Conservation (phyloP, 1,140 invertebrate species). For the Papilio helenus region DNA sequence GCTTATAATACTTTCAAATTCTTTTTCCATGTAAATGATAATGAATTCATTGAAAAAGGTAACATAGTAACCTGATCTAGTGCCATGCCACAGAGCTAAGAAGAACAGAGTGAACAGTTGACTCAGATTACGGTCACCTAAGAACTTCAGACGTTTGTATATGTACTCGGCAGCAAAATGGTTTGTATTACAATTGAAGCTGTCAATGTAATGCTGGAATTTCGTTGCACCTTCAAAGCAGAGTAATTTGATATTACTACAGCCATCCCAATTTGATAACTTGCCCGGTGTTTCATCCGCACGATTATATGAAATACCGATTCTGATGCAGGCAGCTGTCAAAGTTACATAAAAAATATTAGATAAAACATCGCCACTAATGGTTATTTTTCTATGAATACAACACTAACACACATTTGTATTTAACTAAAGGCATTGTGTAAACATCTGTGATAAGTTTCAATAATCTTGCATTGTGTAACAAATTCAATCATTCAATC, state of each 20-base stretch:
- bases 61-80: conserved; percentile 95
- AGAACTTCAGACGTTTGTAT: conserved; percentile 95
- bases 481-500: background rate
- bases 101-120: conserved; percentile 92
- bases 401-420: background rate
- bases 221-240: conserved; percentile 91
- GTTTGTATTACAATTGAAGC: conserved; percentile 98
- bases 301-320: conserved; percentile 93
- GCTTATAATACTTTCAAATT: conserved; percentile 83
- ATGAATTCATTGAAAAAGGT: conserved; percentile 96
- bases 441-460: background rate
- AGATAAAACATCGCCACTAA: background rate
- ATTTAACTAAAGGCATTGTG: background rate
- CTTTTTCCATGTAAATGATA: conserved; percentile 93
- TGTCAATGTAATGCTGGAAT: conserved; percentile 92
- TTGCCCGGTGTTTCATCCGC: conserved; percentile 78
- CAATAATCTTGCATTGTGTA: background rate
- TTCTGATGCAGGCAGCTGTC: conserved; percentile 83
- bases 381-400: background rate
- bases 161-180: conserved; percentile 95
- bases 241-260: conserved; percentile 91
- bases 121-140: conserved; percentile 93
- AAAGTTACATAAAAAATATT: conserved; percentile 40
- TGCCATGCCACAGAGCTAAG: conserved; percentile 96
- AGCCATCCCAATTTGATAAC: conserved; percentile 90